A percentile compares a stretch with the other conserved stretches of the same genome.
These are phyloP conservation scores for Hemicordylus capensis DNA, from an alignment of 2,113 vertebrate genomes.

Conservation along the genomic window DNA sequence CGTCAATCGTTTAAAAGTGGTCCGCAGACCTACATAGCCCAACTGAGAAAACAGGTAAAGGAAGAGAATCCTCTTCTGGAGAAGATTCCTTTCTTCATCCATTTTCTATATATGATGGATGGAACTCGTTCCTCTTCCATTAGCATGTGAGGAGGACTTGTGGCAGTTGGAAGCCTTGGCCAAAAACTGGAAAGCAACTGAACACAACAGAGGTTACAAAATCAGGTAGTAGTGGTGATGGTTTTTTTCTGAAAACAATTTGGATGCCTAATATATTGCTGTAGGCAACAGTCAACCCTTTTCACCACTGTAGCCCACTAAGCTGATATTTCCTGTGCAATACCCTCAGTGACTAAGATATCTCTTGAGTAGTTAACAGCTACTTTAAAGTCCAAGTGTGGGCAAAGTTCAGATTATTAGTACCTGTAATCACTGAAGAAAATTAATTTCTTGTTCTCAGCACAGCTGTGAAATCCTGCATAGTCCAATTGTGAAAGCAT, in stretches of 20 bases:
- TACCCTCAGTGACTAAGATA: background rate
- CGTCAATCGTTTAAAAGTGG: background rate
- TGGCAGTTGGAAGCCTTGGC: background rate
- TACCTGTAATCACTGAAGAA: background rate
- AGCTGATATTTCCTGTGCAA: background rate
- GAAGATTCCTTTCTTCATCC: no score
- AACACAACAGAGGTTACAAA: no score
- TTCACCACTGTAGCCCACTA: background rate
- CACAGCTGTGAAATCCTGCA: accelerated
- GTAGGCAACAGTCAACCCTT: background rate
- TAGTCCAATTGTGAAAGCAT: background rate
- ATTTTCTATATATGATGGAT: background rate
- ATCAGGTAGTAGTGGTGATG: no score
- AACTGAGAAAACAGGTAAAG: background rate
- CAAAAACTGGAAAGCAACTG: background rate
- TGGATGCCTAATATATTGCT: background rate
- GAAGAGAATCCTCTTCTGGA: background rate
- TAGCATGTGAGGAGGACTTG: background rate
- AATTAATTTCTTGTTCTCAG: conserved; percentile 1
- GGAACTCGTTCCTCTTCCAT: no score
- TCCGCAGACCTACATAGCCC: background rate
- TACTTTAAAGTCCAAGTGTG: background rate
- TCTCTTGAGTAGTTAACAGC: background rate
- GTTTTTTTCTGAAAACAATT: background rate
- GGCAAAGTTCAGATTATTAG: conserved; percentile 1